Evolutionary conservation across 2,888 invertebrate species (phyloP).

Genomic region (Parnassius mnemosyne): DNA sequence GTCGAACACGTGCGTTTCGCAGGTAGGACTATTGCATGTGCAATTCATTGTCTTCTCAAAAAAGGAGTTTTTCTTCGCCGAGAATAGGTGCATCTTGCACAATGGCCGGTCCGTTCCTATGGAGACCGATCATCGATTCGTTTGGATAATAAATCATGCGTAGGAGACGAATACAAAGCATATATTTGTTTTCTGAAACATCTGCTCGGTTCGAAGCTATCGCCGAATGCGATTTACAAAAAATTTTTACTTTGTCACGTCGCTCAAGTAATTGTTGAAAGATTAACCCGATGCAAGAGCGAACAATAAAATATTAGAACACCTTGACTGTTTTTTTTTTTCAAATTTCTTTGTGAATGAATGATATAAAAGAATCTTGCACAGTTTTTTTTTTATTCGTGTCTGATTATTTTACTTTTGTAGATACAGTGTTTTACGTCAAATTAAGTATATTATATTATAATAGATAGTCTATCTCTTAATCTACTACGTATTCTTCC

Average conservation of each 20-base stretch:
- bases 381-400: not conserved
- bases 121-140: conserved; percentile 64
- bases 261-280: conserved; percentile 65
- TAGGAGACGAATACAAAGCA: conserved; percentile 64
- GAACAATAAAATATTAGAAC: conserved; percentile 61
- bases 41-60: conserved; percentile 62
- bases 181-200: conserved; percentile 72
- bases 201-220: conserved; percentile 61
- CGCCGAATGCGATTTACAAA: conserved; percentile 59
- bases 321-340: conserved; percentile 59
- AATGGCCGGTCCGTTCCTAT: conserved; percentile 61
- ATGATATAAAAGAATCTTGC: not conserved
- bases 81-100: conserved; percentile 69
- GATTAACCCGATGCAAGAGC: conserved; percentile 73
- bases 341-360: not conserved
- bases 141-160: conserved; percentile 70
- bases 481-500: too few species aligned
- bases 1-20: conserved; percentile 74
- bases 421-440: not conserved
- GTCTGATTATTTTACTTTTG: not conserved
- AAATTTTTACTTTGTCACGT: conserved; percentile 54
- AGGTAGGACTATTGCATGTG: conserved; percentile 73
- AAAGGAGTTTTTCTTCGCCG: conserved; percentile 64
- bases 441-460: too few species aligned
- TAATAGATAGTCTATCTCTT: too few species aligned